These are phyloP conservation scores for Plebejus argus DNA, from an alignment of 2,888 invertebrate species.

Conservation along the genomic window DNA sequence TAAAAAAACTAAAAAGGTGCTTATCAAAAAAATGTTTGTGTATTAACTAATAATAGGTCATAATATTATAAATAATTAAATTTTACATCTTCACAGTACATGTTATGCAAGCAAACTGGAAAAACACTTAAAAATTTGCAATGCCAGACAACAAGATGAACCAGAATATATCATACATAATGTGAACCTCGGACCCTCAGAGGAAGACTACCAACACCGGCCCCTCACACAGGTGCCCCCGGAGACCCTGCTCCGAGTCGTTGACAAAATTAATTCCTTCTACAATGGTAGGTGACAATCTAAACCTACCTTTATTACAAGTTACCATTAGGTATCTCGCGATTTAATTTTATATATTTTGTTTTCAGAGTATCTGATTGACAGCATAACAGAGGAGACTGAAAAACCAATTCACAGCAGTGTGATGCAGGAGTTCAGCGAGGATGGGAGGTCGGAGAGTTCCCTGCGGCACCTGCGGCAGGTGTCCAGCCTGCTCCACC, in stretches of 20 bases:
- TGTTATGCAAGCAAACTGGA: constrained; percentile 84
- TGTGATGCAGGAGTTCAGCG: constrained; percentile 56
- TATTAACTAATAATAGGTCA: too few relatives aligned
- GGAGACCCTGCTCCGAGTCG: constrained; percentile 53
- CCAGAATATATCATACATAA: constrained; percentile 81
- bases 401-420: constrained; percentile 57
- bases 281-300: constrained; percentile 62
- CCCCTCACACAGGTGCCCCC: constrained; percentile 58
- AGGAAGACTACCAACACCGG: constrained; percentile 48
- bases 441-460: constrained; percentile 80
- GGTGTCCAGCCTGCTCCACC: constrained; percentile 87
- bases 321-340: not conserved
- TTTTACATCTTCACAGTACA: constrained; percentile 71
- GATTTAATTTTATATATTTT: not conserved
- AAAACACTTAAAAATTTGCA: constrained; percentile 87
- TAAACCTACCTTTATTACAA: not conserved
- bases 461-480: constrained; percentile 89
- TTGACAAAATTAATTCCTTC: constrained; percentile 65
- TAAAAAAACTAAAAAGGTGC: not conserved
- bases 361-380: constrained; percentile 56
- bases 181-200: constrained; percentile 54
- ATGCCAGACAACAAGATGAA: constrained; percentile 79
- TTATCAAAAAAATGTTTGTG: not conserved
- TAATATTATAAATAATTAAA: not conserved
- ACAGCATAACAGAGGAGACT: constrained; percentile 49